Evolutionary conservation across 2,797 vertebrate genomes (phyloP), one percentile per base, ranked within the genome.

Genomic region (Sebastes wilsoni): DNA sequence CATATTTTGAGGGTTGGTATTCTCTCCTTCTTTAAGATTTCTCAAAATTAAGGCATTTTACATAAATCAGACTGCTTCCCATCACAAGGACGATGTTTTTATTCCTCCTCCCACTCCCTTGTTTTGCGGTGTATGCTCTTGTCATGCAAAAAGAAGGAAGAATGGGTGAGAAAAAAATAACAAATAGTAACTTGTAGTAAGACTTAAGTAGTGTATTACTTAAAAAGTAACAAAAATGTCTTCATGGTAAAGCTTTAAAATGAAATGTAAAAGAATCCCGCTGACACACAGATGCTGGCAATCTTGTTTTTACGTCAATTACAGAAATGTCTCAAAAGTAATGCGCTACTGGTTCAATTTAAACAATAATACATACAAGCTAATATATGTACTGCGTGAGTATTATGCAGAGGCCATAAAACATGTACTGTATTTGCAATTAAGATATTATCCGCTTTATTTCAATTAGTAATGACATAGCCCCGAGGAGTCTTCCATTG

Each of bases 261-360:
- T 46, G 0, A 1, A 49, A 27, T 56, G 1, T 25, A 1, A 49
- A 62, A 61, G 2, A 60, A 42, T 65, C 30, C 13, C 13, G 2
- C 16, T n/a, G 11, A 58, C 30, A 38, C 20, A 46, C 8, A 0
- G 62, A 70, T 69, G 34, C 68, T 22, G 28, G 46, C 34, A 56
- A 10, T 62, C 46, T 61, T 11, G 10, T 32, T 65, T 58, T 55
- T 79, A 71, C 36, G 49, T 16, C 56, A 60, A 69, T 72, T 69
- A 70, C 52, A 77, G 6, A 60, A 85, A 73, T 42, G 58, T 42
- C 49, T 75, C 36, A 59, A 46, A 68, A 66, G 23, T 73, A 68
- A 30, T 56, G 22, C 22, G 23, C 34, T 8, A 16, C 38, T 62
- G 25, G 66, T 72, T 85, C 20, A 69, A 59, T 54, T 52, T 20